These are phyloP conservation scores for Coreoperca whiteheadi DNA, from an alignment of 2,113 vertebrate genomes.

Conservation along the genomic window DNA sequence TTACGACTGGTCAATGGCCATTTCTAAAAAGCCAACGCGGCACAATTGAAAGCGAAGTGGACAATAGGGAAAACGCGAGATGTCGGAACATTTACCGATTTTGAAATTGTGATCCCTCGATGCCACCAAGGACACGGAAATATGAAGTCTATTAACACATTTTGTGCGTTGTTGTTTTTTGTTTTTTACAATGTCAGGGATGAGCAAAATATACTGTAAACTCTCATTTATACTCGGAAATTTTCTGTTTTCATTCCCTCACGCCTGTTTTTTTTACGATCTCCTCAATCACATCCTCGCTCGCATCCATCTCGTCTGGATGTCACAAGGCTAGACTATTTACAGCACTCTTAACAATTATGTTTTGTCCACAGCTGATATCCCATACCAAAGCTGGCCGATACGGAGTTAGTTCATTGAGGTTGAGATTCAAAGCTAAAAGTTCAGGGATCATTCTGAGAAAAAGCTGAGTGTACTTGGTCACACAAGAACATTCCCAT, in stretches of 20 bases:
- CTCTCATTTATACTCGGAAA: background rate
- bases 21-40: conserved; percentile 76
- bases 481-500: conserved; percentile 18
- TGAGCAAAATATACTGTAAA: conserved; percentile 2
- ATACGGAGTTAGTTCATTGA: background rate
- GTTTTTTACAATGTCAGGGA: background rate
- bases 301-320: background rate
- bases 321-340: background rate
- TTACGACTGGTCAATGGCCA: conserved; percentile 71
- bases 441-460: background rate
- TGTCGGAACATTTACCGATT: conserved; percentile 35
- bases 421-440: background rate
- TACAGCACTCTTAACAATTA: conserved; percentile 1
- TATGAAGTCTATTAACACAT: background rate
- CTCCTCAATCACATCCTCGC: background rate
- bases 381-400: background rate
- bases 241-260: background rate
- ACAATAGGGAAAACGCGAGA: conserved; percentile 62
- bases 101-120: conserved; percentile 30
- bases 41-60: conserved; percentile 73
- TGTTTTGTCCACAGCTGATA: background rate
- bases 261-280: background rate
- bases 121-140: background rate
- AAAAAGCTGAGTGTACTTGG: background rate
- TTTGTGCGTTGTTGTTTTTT: background rate